Conservation (phyloP, 2,888 invertebrate genomes). For the Spisula subtruncata region DNA sequence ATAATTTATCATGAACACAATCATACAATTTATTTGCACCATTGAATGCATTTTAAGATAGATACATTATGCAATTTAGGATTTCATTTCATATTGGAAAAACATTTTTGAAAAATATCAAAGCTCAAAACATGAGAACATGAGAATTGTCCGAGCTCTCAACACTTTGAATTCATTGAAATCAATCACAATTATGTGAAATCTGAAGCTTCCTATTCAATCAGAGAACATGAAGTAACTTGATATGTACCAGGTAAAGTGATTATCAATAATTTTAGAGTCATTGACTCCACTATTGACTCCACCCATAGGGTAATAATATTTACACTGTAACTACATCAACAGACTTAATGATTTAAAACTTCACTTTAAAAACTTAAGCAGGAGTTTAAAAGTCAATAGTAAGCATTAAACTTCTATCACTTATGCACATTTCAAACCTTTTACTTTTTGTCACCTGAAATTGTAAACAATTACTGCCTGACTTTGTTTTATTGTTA, state of each 20-base stretch:
- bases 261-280: not conserved
- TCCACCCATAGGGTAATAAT: not conserved
- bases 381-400: not conserved
- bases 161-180: no score
- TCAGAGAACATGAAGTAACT: not conserved
- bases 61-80: no score
- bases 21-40: no score
- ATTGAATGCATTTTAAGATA: no score
- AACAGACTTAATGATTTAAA: not conserved
- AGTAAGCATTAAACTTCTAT: not conserved
- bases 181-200: no score
- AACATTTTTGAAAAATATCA: no score
- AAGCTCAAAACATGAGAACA: no score
- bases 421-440: conserved; percentile 15
- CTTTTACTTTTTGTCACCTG: not conserved
- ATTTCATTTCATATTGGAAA: no score
- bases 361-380: not conserved
- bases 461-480: not conserved
- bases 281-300: not conserved
- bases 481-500: not conserved
- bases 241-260: not conserved
- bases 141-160: no score
- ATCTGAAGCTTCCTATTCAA: not conserved
- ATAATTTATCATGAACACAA: no score
- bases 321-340: conserved; percentile 6